phyloP scores from a whole-genome alignment of 2,797 vertebrate genomes.

The Lepus oiostolus region DNA sequence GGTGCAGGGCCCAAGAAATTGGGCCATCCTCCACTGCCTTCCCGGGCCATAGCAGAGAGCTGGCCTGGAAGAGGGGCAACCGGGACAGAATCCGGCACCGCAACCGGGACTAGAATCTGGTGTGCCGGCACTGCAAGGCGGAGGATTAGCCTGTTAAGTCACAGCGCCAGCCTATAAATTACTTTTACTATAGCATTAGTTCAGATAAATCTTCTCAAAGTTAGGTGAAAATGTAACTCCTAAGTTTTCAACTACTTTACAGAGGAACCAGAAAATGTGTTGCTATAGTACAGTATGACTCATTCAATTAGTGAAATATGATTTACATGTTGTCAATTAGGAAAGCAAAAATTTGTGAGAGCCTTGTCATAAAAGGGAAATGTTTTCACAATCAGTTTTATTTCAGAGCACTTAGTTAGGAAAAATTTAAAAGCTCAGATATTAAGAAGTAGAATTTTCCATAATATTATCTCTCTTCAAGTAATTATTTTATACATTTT shows the following conservation, averaged over 20 bases:
- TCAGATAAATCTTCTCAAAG: background rate
- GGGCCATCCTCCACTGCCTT: too few species aligned
- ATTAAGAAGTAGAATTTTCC: background rate
- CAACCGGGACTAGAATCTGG: too few species aligned
- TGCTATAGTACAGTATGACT: background rate
- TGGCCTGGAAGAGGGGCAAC: too few species aligned
- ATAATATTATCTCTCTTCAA: background rate
- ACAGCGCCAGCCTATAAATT: background rate
- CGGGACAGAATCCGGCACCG: too few species aligned
- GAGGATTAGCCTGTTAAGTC: too few species aligned
- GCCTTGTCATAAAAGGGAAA: background rate
- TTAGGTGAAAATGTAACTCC: background rate
- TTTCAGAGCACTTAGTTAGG: background rate
- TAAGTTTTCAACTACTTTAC: background rate
- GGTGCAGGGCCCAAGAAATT: too few species aligned
- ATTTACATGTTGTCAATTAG: slow-evolving; percentile 28
- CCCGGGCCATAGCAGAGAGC: too few species aligned
- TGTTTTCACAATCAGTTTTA: slow-evolving; percentile 57
- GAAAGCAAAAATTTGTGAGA: background rate
- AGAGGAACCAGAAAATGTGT: background rate
- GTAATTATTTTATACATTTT: background rate
- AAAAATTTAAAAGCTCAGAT: background rate
- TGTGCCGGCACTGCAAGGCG: too few species aligned
- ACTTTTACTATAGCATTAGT: slow-evolving; percentile 7
- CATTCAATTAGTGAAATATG: background rate